Conservation (phyloP, 2,888 invertebrate genomes). For the Trimorus sp. region DNA sequence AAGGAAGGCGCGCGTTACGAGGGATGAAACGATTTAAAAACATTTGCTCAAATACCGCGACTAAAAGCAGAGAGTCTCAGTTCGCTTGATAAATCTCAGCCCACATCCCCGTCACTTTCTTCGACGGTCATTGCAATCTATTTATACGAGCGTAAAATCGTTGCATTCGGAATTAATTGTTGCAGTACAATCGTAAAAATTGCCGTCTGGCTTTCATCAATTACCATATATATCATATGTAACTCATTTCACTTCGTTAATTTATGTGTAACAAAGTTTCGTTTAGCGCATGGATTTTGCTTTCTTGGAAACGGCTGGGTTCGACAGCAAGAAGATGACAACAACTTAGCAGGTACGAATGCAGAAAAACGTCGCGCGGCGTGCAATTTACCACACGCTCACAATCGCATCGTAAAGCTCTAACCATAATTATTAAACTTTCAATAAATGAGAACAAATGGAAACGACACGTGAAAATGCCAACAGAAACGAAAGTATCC, state of each 20-base stretch:
- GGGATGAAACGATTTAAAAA: no score
- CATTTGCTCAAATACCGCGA: no score
- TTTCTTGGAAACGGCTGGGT: background rate
- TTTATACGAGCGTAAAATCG: no score
- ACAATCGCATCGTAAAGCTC: background rate
- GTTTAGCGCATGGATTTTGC: background rate
- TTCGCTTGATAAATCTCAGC: no score
- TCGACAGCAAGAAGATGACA: background rate
- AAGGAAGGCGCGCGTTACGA: no score
- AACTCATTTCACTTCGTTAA: background rate
- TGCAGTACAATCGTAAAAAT: no score
- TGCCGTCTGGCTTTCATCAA: no score
- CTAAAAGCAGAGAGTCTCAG: no score
- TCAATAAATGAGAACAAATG: slow-evolving; percentile 32
- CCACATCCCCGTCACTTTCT: no score
- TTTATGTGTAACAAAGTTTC: background rate
- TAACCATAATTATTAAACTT: slow-evolving; percentile 27
- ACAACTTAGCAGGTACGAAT: background rate
- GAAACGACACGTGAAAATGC: slow-evolving; percentile 27
- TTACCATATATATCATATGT: background rate
- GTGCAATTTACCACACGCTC: slow-evolving; percentile 13
- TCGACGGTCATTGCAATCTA: no score
- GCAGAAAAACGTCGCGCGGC: background rate
- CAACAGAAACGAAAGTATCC: slow-evolving; percentile 48
- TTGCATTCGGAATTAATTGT: no score